Base-by-base conservation (phyloP, 2,113 vertebrate genomes). In the Grantiella picta region DNA sequence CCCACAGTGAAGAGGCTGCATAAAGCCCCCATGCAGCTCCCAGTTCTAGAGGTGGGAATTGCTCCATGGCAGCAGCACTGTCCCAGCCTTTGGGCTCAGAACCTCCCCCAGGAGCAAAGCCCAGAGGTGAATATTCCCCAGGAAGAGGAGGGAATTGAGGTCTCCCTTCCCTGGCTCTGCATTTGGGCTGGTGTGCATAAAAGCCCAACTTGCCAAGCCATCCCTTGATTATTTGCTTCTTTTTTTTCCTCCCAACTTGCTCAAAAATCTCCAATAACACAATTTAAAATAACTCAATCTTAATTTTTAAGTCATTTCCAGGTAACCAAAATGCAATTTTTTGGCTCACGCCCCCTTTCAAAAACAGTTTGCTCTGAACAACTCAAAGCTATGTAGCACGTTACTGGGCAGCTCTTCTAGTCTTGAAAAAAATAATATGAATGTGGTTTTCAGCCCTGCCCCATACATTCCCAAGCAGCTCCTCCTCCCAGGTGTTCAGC, bases 81-180 rank as follows among this genome's bases (percentile, higher is more conserved):
- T 60, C 44, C 17, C 44, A 68, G 36, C 4, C 44, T 38, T 54
- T 5, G 8, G 73, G 42, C 35, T 64, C 86, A 69, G 57, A 44
- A 9, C 1, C 6, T 75, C 13, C 44, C 15, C 6, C 44, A 72
- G 52, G 42, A 78, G 47, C 29, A 83, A 57, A 93, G 13, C 35
- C 23, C 59, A 38, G 52, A 71, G 33, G 3, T 64, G 31, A 7
- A 3, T 3, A 1, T 14, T 0, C 11, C 7, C 13, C 7, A 12
- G 10, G 36, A 42, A 86, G 9, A 63, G 29, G 27, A 52, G 10
- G 9, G 12, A 65, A 47, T 2, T 22, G 20, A 93, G 15, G 3
- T 80, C 1, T 72, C 57, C 53, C 14, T 82, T 77, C 38, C 27
- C n/a, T 44, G 23, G 21, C 45, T 56, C 59, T 47, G 19, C 6